Evolutionary conservation across 2,888 invertebrate genomes (phyloP).

Genomic region (Fragum whitleyi): DNA sequence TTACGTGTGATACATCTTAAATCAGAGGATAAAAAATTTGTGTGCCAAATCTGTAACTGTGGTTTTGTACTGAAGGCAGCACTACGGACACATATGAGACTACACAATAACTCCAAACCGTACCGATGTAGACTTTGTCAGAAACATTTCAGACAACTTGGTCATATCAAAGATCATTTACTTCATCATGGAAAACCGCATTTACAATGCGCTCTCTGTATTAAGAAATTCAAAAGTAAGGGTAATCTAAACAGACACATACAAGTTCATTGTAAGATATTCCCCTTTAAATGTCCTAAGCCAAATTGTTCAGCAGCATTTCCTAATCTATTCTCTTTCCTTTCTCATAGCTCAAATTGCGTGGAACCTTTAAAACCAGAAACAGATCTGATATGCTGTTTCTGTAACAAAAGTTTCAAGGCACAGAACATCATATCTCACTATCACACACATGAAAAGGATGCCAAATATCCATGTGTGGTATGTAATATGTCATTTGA

Average conservation of each 20-base stretch:
- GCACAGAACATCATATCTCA: slow-evolving; percentile 2
- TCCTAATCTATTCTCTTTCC: background rate
- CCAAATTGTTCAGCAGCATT: slow-evolving; percentile 18
- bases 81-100: slow-evolving; percentile 48
- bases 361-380: background rate
- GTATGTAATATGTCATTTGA: slow-evolving; percentile 11
- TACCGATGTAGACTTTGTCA: slow-evolving; percentile 48
- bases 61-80: slow-evolving; percentile 48
- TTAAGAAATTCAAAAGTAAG: slow-evolving; percentile 27
- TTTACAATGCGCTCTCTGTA: slow-evolving; percentile 36
- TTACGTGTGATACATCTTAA: slow-evolving; percentile 47
- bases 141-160: slow-evolving; percentile 50
- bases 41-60: slow-evolving; percentile 49
- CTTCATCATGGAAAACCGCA: slow-evolving; percentile 31
- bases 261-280: slow-evolving; percentile 33
- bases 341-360: slow-evolving; percentile 10
- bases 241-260: slow-evolving; percentile 21
- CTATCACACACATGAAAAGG: slow-evolving; percentile 37
- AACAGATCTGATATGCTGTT: slow-evolving; percentile 7
- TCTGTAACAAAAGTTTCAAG: slow-evolving; percentile 15
- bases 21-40: slow-evolving; percentile 43
- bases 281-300: slow-evolving; percentile 40
- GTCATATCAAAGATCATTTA: slow-evolving; percentile 51
- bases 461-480: slow-evolving; percentile 34
- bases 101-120: slow-evolving; percentile 48